Evolutionary conservation across 2,113 vertebrate species (phyloP), one percentile per base, ranked within the genome.

Genomic region (Mormoops blainvillei): DNA sequence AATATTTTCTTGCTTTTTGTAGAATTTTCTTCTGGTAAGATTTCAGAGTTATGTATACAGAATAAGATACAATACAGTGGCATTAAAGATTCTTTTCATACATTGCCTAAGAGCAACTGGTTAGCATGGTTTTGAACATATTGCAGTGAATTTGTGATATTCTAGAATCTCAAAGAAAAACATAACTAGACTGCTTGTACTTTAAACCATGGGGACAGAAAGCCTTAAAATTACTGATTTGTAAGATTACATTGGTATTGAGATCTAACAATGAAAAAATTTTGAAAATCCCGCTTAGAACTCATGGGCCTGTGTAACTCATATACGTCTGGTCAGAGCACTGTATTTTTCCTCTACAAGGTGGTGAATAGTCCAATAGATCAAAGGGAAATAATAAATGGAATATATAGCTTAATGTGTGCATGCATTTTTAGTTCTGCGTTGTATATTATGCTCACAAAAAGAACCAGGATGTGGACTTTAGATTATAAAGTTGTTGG

Each of bases 151-250:
- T 94, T 83, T 95, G 24, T 89, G 76, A 70, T 92, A 76, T 71
- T 90, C 19, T 33, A 71, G 2, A 94, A 36, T 83, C 38, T 48
- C 86, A 76, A 33, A 63, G 56, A 76, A 31, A 28, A 43, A 10
- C 3, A 8, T 58, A 74, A 52, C 7, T 71, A 85, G 16, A 15
- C 31, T 82, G 13, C 13, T 50, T 93, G 31, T 77, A 43, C 68
- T 94, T 94, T 93, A 80, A 83, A 67, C n/a, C 70, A 12, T 87
- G 2, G 74, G n/a, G 70, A 12, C 19, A 90, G 52, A 87, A 85
- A 77, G 80, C 38, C 20, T 48, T 90, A 52, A 96, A 93, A 88
- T 94, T 13, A 81, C 24, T 95, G 20, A 91, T 91, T 95, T 81
- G 31, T 19, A 94, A 81, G 36, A 81, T 54, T 58, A 54, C 43